Base-by-base conservation (phyloP, 1,140 invertebrate genomes). In the Muscidifurax raptorellus region DNA sequence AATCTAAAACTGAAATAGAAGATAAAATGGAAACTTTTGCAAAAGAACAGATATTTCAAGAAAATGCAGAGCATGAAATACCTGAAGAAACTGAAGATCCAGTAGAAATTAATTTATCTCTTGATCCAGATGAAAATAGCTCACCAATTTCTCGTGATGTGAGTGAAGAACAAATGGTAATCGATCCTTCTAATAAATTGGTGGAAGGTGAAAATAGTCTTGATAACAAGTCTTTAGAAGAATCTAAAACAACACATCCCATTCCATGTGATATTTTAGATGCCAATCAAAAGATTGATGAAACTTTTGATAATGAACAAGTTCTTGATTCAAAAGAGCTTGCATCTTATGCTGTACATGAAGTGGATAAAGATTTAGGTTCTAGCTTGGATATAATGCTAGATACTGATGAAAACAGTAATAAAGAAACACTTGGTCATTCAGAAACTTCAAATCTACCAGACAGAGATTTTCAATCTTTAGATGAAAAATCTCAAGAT, bases 331-430 rank as follows among this genome's bases (percentile, higher is more conserved):
- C 28, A 52, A 22, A 77, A 52, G 28, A 71, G 25, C n/a, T 36
- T 78, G 27, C 22, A 52, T 47, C 36, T 18, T 10, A 6, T n/a
- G 18, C 44, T 79, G 10, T 66, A 52, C 74, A 64, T 32, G 28
- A 66, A 47, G 12, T 80, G 72, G 77, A 44, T 80, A 88, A 87
- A 67, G 52, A 80, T 76, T 79, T 84, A 15, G n/a, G 44, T 44
- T 72, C 59, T 4, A 74, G 86, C 28, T 86, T 86, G 59, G 64
- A 82, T 66, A 66, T 86, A 10, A 84, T 89, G 52, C 80, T 87
- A 44, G 71, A 88, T 59, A 32, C 52, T 13, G 67, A 80, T 22
- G 12, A 76, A 67, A 40, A 64, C 44, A 64, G 25, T n/a, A 72
- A 67, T 30, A 76, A 77, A 36, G 10, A 67, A 69, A 72, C 69